phyloP scores from a whole-genome alignment of 1,140 invertebrate species.

The Gerris buenoi region DNA sequence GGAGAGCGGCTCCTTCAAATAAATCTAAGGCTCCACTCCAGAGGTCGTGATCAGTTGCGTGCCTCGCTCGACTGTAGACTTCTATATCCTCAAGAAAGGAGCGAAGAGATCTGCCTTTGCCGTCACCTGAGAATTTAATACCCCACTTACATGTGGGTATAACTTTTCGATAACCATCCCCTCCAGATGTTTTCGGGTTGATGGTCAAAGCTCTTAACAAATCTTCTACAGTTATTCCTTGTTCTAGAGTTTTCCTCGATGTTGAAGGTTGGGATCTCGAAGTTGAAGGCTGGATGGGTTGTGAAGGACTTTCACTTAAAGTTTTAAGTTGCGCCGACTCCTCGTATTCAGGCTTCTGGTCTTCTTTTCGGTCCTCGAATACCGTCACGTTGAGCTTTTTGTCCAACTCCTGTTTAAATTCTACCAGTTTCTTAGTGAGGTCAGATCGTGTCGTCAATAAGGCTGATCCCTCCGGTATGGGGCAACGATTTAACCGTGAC shows the following conservation, averaged over 20 bases:
- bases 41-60: background rate
- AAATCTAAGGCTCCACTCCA: background rate
- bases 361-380: background rate
- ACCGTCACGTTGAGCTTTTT: background rate
- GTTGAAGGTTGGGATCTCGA: background rate
- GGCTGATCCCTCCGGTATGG: background rate
- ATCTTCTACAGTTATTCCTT: background rate
- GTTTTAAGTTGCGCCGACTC: background rate
- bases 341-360: background rate
- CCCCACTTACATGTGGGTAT: background rate
- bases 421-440: background rate
- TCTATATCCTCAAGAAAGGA: background rate
- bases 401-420: background rate
- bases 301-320: too few relatives aligned
- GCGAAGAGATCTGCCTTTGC: background rate
- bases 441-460: background rate
- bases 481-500: background rate
- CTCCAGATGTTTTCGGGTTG: background rate
- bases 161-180: background rate
- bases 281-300: too few relatives aligned
- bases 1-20: too few relatives aligned
- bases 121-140: background rate
- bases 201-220: background rate
- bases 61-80: background rate
- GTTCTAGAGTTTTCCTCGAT: background rate